Conservation (phyloP, 2,888 invertebrate genomes). For the Caprella mutica region DNA sequence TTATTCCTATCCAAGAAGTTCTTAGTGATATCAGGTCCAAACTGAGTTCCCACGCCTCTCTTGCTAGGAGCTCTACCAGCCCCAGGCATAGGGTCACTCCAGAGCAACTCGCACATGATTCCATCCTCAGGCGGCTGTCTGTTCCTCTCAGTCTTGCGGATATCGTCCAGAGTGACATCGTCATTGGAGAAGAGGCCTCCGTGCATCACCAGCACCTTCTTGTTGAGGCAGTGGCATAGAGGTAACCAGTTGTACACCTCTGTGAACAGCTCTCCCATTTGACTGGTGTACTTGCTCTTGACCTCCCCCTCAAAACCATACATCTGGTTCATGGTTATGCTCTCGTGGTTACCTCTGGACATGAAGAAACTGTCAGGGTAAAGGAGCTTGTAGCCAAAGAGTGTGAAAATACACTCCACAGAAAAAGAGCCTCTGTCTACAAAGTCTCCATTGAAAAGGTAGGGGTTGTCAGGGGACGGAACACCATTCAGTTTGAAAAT, state of each 20-base stretch:
- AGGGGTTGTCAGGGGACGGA: constrained; percentile 89
- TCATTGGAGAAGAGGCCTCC: constrained; percentile 90
- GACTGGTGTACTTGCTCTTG: constrained; percentile 80
- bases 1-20: constrained; percentile 71
- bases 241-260: constrained; percentile 98
- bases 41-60: constrained; percentile 95
- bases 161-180: constrained; percentile 83
- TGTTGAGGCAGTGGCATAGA: constrained; percentile 86
- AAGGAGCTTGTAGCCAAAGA: constrained; percentile 91
- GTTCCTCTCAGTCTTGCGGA: constrained; percentile 75
- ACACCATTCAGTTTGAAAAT: constrained; percentile 94
- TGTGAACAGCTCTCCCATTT: constrained; percentile 95
- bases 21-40: constrained; percentile 92
- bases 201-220: constrained; percentile 74
- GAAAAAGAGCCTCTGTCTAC: constrained; percentile 99
- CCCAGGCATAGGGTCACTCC: constrained; percentile 95
- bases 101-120: constrained; percentile 94
- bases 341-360: constrained; percentile 61
- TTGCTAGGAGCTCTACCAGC: constrained; percentile 82
- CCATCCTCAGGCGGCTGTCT: constrained; percentile 94
- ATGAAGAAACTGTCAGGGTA: constrained; percentile 94
- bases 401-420: constrained; percentile 94
- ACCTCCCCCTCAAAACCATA: constrained; percentile 99
- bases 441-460: constrained; percentile 97
- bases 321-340: constrained; percentile 97